phyloP scores from a whole-genome alignment of 2,888 invertebrate species.

The Drosophila lacicola region DNA sequence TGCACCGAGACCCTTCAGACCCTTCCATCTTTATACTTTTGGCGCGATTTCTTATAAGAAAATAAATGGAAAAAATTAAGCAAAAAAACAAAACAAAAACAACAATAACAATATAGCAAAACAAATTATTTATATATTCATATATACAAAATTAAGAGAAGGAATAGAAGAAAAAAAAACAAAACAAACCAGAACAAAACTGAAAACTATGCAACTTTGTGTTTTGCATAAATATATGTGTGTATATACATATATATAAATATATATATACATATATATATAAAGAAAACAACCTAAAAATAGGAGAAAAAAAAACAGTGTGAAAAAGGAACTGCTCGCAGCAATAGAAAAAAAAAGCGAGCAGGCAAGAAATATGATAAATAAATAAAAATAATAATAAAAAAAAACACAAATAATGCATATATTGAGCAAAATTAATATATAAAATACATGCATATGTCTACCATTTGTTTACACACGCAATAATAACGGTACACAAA shows the following conservation, averaged over 20 bases:
- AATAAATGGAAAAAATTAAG: conserved; percentile 39
- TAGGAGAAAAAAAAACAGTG: conserved; percentile 19
- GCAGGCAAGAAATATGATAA: conserved; percentile 27
- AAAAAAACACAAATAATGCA: conserved; percentile 19
- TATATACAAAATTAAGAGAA: conserved; percentile 51
- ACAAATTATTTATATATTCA: conserved; percentile 67
- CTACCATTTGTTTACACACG: conserved; percentile 38
- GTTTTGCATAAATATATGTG: conserved; percentile 49
- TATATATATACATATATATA: conserved; percentile 29
- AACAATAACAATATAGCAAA: conserved; percentile 71
- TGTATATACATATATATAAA: conserved; percentile 26
- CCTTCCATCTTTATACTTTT: conserved; percentile 29
- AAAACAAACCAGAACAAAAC: conserved; percentile 3
- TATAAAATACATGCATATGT: conserved; percentile 26
- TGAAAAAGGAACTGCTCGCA: conserved; percentile 19
- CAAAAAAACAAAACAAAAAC: conserved; percentile 36
- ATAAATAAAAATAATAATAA: conserved; percentile 19
- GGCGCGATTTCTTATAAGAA: conserved; percentile 62
- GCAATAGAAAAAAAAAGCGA: conserved; percentile 33
- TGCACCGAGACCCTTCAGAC: background rate
- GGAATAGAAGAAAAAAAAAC: conserved; percentile 9
- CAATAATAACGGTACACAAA: conserved; percentile 36
- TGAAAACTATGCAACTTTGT: conserved; percentile 42
- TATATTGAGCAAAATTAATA: conserved; percentile 21
- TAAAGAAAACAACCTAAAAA: conserved; percentile 25